A percentile compares a stretch with the other conserved stretches of the same genome.
phyloP scores from a whole-genome alignment of 2,888 invertebrate genomes.

The Aspidapion aeneum region DNA sequence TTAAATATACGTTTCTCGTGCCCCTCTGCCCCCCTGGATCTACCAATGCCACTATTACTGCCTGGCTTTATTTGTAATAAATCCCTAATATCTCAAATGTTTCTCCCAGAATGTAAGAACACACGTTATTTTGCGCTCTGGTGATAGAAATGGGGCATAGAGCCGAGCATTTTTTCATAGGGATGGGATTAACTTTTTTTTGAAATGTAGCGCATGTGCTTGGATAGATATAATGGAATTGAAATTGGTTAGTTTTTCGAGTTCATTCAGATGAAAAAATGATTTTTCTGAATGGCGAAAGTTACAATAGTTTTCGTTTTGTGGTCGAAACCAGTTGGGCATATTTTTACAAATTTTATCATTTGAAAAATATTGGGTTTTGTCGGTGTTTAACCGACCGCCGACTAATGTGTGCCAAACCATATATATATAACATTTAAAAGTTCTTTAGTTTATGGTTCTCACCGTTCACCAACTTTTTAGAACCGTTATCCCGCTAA shows the following conservation, averaged over 20 bases:
- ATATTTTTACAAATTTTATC: neutral
- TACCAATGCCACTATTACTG: too few relatives aligned
- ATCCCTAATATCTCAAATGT: too few relatives aligned
- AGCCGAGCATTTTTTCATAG: conserved; percentile 16
- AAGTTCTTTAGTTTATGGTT: too few relatives aligned
- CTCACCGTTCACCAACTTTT: too few relatives aligned
- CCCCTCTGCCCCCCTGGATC: too few relatives aligned
- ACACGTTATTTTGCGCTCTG: conserved; percentile 19
- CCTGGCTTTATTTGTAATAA: too few relatives aligned
- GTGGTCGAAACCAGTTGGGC: neutral
- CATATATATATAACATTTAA: too few relatives aligned
- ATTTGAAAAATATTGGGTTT: neutral
- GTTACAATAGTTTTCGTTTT: neutral
- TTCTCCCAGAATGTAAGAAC: too few relatives aligned
- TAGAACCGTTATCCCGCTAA: too few relatives aligned
- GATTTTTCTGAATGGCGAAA: neutral
- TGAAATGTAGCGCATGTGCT: conserved; percentile 9
- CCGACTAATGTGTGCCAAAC: too few relatives aligned
- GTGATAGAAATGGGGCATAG: conserved; percentile 1
- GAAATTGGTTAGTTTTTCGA: conserved; percentile 5
- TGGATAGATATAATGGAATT: conserved; percentile 3
- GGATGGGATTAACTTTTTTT: conserved; percentile 25
- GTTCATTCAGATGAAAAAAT: neutral
- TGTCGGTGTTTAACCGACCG: neutral
- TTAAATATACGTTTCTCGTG: too few relatives aligned